phyloP scores from a whole-genome alignment of 1,140 invertebrate genomes.

The Lepidotrigona ventralis region DNA sequence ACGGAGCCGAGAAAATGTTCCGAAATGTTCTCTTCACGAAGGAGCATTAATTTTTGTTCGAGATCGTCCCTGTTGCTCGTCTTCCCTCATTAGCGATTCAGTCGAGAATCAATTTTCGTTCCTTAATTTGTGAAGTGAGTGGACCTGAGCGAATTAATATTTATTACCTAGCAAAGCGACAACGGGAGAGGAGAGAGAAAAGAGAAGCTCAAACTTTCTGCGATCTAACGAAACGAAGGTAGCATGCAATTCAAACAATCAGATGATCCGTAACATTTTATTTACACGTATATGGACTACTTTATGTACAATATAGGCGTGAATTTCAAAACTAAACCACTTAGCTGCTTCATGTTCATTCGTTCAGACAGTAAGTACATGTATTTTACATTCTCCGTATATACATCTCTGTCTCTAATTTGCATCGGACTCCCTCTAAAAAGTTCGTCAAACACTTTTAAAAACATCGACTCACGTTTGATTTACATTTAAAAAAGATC shows the following conservation, averaged over 20 bases:
- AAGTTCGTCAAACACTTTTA: not conserved
- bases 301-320: too few relatives aligned
- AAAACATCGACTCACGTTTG: not conserved
- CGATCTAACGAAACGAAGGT: not conserved
- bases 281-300: not conserved
- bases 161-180: too few relatives aligned
- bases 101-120: not conserved
- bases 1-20: not conserved
- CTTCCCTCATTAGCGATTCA: not conserved
- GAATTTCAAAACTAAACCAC: not conserved
- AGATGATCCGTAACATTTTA: constrained; percentile 56
- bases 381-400: constrained; percentile 21
- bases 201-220: not conserved
- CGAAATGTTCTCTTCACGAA: not conserved
- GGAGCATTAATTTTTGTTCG: not conserved
- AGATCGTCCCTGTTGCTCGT: not conserved
- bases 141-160: too few relatives aligned
- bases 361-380: not conserved
- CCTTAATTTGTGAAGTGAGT: too few relatives aligned
- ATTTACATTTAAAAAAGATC: not conserved
- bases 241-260: not conserved
- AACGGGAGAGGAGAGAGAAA: not conserved
- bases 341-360: not conserved
- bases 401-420: not conserved
- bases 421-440: not conserved